Base-by-base conservation (phyloP, 2,113 vertebrate species). In the Tragelaphus scriptus region DNA sequence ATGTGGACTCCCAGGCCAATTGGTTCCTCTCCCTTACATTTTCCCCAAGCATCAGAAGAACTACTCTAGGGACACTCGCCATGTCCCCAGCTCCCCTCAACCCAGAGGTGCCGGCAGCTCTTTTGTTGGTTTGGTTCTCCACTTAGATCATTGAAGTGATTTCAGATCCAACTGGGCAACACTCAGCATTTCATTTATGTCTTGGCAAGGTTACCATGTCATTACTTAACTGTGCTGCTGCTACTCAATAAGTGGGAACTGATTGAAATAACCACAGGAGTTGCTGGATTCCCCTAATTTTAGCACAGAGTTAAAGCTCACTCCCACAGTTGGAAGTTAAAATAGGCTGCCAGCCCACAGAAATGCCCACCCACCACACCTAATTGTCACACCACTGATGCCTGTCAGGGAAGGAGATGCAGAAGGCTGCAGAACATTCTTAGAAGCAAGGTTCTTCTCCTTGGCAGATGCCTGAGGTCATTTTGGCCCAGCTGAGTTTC, bases 221-320 rank as follows among this genome's bases (percentile, higher is more conserved):
- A 98, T 98, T 98, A 98, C 98, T 97, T 97, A 97, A 97, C 98
- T 97, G 91, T 94, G 96, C 98, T 71, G 96, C 97, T 95, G 96
- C 97, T 97, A 93, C 97, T 97, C 97, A 97, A 97, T 97, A 98
- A 98, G 96, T 98, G 92, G 97, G 95, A 97, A 96, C 98, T 98
- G 98, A 98, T 98, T 96, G 98, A 97, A 98, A 97, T 98, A 98
- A 98, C 98, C 97, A 97, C 97, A 96, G 98, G 97, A 98, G 97
- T 97, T 97, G 80, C 97, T 97, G 96, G 97, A 97, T 97, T 97
- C 95, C 96, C 98, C 96, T 98, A 98, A 98, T 98, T 98, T 98
- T 98, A 98, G 98, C 97, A 95, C 96, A 94, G 89, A 97, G 96
- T 97, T 98, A 97, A 97, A 97, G 97, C 98, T 97, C 95, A 97